Evolutionary conservation across 2,797 vertebrate genomes (phyloP).

Genomic region (Harpagifer antarcticus): DNA sequence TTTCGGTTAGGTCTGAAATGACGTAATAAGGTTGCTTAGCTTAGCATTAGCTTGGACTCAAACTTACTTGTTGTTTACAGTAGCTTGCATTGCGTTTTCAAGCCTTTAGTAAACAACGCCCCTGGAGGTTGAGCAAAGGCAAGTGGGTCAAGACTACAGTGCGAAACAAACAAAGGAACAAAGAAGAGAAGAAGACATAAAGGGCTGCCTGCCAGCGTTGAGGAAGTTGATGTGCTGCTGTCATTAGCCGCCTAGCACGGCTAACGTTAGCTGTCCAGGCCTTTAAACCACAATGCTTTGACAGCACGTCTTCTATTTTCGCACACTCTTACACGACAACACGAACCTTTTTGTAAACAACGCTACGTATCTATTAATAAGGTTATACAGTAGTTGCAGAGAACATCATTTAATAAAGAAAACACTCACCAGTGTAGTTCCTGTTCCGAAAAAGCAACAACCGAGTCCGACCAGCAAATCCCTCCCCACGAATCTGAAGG

Average conservation of each 20-base stretch:
- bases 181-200: not conserved
- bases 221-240: constrained; percentile 54
- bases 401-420: not conserved
- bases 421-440: constrained; percentile 74
- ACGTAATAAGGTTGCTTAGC: constrained; percentile 21
- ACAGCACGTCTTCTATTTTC: not conserved
- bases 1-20: constrained; percentile 3
- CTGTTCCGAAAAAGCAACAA: constrained; percentile 49
- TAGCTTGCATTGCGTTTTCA: not conserved
- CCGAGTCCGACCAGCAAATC: constrained; percentile 57
- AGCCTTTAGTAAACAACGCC: not conserved
- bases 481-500: constrained; percentile 46
- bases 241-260: constrained; percentile 51
- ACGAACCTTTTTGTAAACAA: fast-evolving
- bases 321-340: not conserved
- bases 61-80: not conserved
- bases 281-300: constrained; percentile 20
- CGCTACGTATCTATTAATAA: fast-evolving
- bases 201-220: not conserved
- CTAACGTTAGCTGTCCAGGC: constrained; percentile 62
- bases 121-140: not conserved
- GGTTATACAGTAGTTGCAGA: fast-evolving
- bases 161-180: not conserved
- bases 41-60: constrained; percentile 10
- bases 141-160: not conserved